Evolutionary conservation across 1,140 invertebrate genomes (phyloP).

Genomic region (Holcopasites calliopsidis): DNA sequence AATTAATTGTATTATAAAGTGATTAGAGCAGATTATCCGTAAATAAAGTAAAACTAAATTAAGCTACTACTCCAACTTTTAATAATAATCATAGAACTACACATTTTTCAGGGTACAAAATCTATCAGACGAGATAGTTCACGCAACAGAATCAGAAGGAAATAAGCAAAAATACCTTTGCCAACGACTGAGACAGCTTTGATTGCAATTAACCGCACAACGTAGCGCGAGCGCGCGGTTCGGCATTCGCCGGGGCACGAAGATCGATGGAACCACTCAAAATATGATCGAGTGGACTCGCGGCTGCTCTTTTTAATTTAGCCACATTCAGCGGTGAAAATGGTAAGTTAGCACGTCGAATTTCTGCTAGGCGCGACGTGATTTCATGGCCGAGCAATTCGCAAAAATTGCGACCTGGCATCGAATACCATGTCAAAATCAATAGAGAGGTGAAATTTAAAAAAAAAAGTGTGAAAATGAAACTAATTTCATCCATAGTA

Average conservation of each 20-base stretch:
- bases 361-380: constrained; percentile 26
- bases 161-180: not conserved
- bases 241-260: not conserved
- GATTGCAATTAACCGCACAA: constrained; percentile 19
- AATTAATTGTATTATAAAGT: no score
- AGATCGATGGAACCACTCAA: constrained; percentile 17
- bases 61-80: no score
- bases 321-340: constrained; percentile 45
- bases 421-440: not conserved
- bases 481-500: not conserved
- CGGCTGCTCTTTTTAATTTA: constrained; percentile 59
- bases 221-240: constrained; percentile 7
- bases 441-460: not conserved
- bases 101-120: not conserved
- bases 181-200: not conserved
- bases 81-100: no score
- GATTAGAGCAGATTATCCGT: no score
- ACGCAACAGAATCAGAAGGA: not conserved
- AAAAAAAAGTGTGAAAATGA: not conserved
- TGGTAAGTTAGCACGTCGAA: constrained; percentile 40
- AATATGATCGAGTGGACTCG: constrained; percentile 38
- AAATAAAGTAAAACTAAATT: no score
- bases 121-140: not conserved
- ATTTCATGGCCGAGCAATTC: not conserved
- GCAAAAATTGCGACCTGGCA: constrained; percentile 11